Evolutionary conservation across 2,113 vertebrate genomes (phyloP).

Genomic region (Dasyprocta punctata): DNA sequence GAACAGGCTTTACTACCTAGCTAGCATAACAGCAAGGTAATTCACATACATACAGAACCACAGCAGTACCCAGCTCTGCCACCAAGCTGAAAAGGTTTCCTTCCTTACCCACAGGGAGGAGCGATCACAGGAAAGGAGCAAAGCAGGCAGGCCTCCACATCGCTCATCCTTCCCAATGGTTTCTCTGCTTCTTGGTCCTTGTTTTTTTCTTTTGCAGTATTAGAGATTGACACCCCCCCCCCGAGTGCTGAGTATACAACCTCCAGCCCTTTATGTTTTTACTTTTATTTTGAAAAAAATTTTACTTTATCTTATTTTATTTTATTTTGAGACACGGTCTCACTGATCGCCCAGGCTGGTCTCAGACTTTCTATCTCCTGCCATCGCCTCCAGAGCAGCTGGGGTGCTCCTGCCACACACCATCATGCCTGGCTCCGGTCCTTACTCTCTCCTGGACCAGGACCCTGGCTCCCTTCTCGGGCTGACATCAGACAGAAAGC

Average conservation of each 20-base stretch:
- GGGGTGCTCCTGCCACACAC: background rate
- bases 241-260: background rate
- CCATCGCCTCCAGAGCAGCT: background rate
- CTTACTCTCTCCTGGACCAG: background rate
- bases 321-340: background rate
- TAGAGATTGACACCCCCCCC: background rate
- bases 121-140: background rate
- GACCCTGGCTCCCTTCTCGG: background rate
- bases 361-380: background rate
- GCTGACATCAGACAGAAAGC: background rate
- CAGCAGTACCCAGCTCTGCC: background rate
- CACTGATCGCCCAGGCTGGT: background rate
- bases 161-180: background rate
- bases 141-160: background rate
- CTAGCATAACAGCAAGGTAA: background rate
- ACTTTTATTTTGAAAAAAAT: background rate
- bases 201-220: background rate
- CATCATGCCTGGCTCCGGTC: background rate
- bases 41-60: rapidly evolving
- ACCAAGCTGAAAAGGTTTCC: background rate
- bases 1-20: background rate
- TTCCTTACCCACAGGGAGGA: background rate
- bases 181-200: background rate
- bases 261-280: background rate
- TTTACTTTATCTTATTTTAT: background rate